Base-by-base conservation (phyloP, 2,113 vertebrate genomes). In the Sciurus niger region DNA sequence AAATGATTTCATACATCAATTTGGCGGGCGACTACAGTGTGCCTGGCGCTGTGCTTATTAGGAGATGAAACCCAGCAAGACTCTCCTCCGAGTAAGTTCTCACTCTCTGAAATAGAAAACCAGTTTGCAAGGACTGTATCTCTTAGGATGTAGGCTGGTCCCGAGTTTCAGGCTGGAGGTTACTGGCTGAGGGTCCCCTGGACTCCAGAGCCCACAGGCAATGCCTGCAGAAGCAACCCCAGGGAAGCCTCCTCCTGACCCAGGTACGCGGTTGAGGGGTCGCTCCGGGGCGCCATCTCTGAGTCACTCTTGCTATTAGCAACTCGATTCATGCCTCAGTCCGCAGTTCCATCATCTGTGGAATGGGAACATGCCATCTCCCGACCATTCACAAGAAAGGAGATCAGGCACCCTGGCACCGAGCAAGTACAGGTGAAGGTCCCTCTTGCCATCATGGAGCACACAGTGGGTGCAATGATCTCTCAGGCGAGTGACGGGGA, bases 251-350 rank as follows among this genome's bases (percentile, higher is more conserved):
- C 30, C 0, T 37, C 37, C 58, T 28, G 76, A 51, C 16, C 28
- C n/a, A 65, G 83, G 43, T 0, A 0, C 30, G 30, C 4, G n/a
- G 40, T 46, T 40, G 70, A n/a, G 12, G 2, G 22, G 14, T 60
- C 18, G n/a, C 34, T 46, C 65, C 0, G 0, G 60, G 58, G 14
- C 67, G 68, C 67, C 10, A 25, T 72, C 67, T 85, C 48, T 48
- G n/a, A 91, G 55, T 22, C 37, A 84, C 2, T 34, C 6, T 68
- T 2, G 6, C 55, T 48, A 25, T 84, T 34, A 48, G 20, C 25
- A 48, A 89, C 51, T 65, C 16, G 53, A 7, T 30, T 51, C 60
- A 7, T 48, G 51, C 11, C n/a, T 89, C 48, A 24, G 67, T 4
- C 12, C 43, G 60, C 34, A 30, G 18, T 65, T 76, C 14, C 14